A percentile compares a stretch with the other conserved stretches of the same genome.
Evolutionary conservation across 2,888 invertebrate species (phyloP).

Genomic region (Pseudanteris insignis): DNA sequence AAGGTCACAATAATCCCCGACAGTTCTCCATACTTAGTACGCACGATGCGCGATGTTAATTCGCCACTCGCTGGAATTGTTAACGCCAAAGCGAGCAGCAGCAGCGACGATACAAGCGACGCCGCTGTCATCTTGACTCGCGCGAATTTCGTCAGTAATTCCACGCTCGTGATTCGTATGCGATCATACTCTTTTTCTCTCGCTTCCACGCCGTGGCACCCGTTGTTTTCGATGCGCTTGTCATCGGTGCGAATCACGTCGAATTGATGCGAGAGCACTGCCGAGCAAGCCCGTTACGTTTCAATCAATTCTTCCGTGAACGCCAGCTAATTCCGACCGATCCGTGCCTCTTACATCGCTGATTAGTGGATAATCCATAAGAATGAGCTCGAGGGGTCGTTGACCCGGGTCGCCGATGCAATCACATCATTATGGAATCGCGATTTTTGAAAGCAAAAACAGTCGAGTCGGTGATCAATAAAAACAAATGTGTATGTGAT

Average conservation of each 20-base stretch:
- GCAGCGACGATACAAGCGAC: slow-evolving; percentile 40
- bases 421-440: slow-evolving; percentile 41
- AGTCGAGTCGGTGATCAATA: neutral
- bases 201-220: slow-evolving; percentile 5
- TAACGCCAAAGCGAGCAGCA: slow-evolving; percentile 46
- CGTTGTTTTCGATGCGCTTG: slow-evolving; percentile 14
- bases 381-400: slow-evolving; percentile 3
- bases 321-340: neutral
- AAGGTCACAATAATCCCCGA: slow-evolving; percentile 86
- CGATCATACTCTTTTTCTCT: slow-evolving; percentile 25
- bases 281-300: neutral
- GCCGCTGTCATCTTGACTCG: slow-evolving; percentile 29
- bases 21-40: slow-evolving; percentile 88
- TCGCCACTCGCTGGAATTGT: slow-evolving; percentile 28
- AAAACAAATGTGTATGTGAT: no score
- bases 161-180: slow-evolving; percentile 15
- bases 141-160: slow-evolving; percentile 20
- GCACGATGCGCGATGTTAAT: slow-evolving; percentile 82
- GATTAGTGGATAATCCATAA: slow-evolving; percentile 3
- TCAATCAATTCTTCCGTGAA: slow-evolving; percentile 4
- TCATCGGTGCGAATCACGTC: slow-evolving; percentile 17
- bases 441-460: neutral
- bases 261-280: neutral
- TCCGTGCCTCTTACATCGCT: neutral
- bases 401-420: slow-evolving; percentile 3